A percentile compares a stretch with the other conserved stretches of the same genome.
Conservation (phyloP, 1,140 invertebrate genomes). For the Papilio xuthus region DNA sequence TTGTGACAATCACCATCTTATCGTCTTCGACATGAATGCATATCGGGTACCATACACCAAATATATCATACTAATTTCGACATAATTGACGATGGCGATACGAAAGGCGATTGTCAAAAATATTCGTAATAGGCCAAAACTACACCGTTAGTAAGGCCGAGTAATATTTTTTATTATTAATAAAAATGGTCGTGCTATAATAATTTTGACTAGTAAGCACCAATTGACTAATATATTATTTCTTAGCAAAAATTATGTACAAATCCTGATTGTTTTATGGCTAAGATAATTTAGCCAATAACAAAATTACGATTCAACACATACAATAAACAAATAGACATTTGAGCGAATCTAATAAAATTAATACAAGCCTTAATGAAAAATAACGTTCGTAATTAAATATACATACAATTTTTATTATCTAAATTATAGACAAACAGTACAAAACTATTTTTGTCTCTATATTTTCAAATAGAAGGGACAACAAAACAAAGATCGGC, state of each 20-base stretch:
- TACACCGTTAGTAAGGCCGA: background rate
- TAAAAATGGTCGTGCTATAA: constrained; percentile 63
- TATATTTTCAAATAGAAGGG: no score
- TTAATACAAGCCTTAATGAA: constrained; percentile 33
- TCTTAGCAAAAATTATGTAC: constrained; percentile 59
- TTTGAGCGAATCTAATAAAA: constrained; percentile 54
- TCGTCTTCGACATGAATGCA: no score
- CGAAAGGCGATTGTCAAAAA: no score
- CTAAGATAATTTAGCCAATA: constrained; percentile 78
- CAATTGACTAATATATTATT: constrained; percentile 74
- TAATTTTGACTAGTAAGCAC: constrained; percentile 82
- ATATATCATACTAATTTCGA: no score
- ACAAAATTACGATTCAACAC: constrained; percentile 53
- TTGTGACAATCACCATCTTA: no score
- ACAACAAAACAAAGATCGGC: no score
- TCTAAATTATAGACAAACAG: constrained; percentile 1
- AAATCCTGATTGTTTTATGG: constrained; percentile 46
- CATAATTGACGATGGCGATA: no score
- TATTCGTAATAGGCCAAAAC: background rate
- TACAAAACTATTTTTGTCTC: background rate
- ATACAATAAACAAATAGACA: constrained; percentile 46
- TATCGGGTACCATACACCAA: no score
- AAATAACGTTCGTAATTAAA: background rate
- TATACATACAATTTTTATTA: background rate
- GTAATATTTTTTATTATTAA: background rate